A percentile compares a stretch with the other conserved stretches of the same genome.
Conservation (phyloP, 2,113 vertebrate species). For the Cheilinus undulatus region DNA sequence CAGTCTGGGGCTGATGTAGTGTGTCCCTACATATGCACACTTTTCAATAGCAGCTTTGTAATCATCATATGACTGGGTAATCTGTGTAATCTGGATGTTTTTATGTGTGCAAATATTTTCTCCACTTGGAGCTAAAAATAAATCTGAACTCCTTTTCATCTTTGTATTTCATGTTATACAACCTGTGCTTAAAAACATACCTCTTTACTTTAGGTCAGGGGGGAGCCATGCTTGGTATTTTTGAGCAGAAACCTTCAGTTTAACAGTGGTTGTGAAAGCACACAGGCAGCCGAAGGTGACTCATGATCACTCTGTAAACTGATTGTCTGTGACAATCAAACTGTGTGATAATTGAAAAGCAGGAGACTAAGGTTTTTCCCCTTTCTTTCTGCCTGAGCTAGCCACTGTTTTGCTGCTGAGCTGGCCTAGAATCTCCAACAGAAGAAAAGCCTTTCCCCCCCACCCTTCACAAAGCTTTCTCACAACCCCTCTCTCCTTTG, state of each 20-base stretch:
- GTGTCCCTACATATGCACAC: conserved; percentile 18
- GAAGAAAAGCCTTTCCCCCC: conserved; percentile 52
- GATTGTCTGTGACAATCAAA: conserved; percentile 69
- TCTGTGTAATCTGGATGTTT: conserved; percentile 36
- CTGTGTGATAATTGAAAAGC: conserved; percentile 68
- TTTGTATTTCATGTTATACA: conserved; percentile 8
- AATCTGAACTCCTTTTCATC: not conserved
- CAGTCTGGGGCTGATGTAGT: conserved; percentile 18
- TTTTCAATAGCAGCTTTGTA: conserved; percentile 58
- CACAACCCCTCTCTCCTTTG: conserved; percentile 62
- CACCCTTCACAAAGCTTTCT: conserved; percentile 56
- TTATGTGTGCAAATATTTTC: not conserved
- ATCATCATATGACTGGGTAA: conserved; percentile 58
- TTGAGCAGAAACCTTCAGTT: conserved; percentile 3
- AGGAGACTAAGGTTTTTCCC: conserved; percentile 39
- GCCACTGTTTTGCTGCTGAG: conserved; percentile 52
- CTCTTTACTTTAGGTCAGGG: not conserved
- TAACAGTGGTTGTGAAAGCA: conserved; percentile 8
- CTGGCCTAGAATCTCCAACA: conserved; percentile 66
- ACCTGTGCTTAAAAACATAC: not conserved
- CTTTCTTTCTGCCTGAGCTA: conserved; percentile 54
- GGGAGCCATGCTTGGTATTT: conserved; percentile 6
- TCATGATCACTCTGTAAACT: conserved; percentile 44
- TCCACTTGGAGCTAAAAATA: not conserved
- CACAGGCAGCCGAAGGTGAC: conserved; percentile 29